Evolutionary conservation across 2,888 invertebrate species (phyloP).

Genomic region (Apotomis betuletana): DNA sequence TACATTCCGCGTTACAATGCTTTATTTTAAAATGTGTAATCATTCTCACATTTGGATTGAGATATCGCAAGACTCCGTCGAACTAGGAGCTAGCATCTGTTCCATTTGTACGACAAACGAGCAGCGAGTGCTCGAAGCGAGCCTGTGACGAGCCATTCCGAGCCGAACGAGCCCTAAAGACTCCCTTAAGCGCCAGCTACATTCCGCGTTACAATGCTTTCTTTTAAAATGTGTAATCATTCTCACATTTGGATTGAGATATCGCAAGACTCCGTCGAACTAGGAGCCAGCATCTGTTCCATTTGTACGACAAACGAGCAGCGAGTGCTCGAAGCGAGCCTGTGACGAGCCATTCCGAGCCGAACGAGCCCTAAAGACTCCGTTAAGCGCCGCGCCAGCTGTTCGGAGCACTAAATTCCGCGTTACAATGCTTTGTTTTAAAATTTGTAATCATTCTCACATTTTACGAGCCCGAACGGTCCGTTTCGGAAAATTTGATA

Average conservation of each 20-base stretch:
- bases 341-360: conserved; percentile 70
- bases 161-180: no score
- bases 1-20: conserved; percentile 80
- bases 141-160: conserved; percentile 59
- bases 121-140: no score
- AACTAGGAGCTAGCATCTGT: conserved; percentile 65
- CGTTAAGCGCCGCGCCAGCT: conserved; percentile 75
- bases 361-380: conserved; percentile 75
- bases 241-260: no score
- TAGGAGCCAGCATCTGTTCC: conserved; percentile 70
- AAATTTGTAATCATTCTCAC: conserved; percentile 83
- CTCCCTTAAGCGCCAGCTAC: no score
- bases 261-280: no score
- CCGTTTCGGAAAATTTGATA: conserved; percentile 83
- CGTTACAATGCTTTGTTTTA: conserved; percentile 81
- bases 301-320: conserved; percentile 78
- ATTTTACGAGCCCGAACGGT: conserved; percentile 81
- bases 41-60: conserved; percentile 76
- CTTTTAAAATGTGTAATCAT: no score
- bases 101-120: no score
- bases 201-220: no score
- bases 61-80: no score
- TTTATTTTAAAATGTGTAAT: conserved; percentile 83
- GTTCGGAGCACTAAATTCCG: conserved; percentile 77
- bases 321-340: conserved; percentile 71